A percentile compares a stretch with the other conserved stretches of the same genome.
phyloP scores from a whole-genome alignment of 2,888 invertebrate genomes.

The Serrognathus titanus region DNA sequence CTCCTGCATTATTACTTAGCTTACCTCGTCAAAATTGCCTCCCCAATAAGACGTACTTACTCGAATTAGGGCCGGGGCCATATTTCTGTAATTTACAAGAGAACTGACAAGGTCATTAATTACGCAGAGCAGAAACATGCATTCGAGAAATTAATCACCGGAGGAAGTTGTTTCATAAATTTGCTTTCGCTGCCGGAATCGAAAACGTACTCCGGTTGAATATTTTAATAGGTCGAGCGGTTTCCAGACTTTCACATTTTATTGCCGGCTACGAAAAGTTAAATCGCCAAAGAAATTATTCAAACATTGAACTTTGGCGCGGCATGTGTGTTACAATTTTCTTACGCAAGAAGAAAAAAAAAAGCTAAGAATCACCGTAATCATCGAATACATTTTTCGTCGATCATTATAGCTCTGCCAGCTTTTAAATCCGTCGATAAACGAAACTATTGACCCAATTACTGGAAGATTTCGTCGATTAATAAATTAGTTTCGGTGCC shows the following conservation, averaged over 20 bases:
- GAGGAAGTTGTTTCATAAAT: neutral
- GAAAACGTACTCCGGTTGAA: neutral
- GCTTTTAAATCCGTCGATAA: neutral
- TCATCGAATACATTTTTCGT: too few relatives aligned
- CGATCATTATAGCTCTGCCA: too few relatives aligned
- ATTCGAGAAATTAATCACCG: neutral
- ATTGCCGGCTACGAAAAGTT: too few relatives aligned
- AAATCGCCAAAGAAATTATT: too few relatives aligned
- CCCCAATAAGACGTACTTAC: neutral
- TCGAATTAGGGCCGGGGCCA: neutral
- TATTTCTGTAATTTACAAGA: neutral
- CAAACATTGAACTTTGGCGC: too few relatives aligned
- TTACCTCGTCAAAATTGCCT: neutral
- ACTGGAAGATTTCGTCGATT: conserved; percentile 20
- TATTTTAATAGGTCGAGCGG: too few relatives aligned
- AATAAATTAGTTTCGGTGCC: conserved; percentile 26
- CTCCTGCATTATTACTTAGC: neutral
- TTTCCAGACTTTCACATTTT: too few relatives aligned
- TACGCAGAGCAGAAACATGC: neutral
- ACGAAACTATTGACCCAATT: conserved; percentile 16
- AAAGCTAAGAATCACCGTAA: too few relatives aligned
- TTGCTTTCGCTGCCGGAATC: neutral
- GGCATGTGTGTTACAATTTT: too few relatives aligned
- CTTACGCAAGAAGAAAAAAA: too few relatives aligned
- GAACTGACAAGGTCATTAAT: neutral